These are phyloP conservation scores for Ceratina japonica DNA, from an alignment of 1,140 invertebrate species.

Conservation along the genomic window DNA sequence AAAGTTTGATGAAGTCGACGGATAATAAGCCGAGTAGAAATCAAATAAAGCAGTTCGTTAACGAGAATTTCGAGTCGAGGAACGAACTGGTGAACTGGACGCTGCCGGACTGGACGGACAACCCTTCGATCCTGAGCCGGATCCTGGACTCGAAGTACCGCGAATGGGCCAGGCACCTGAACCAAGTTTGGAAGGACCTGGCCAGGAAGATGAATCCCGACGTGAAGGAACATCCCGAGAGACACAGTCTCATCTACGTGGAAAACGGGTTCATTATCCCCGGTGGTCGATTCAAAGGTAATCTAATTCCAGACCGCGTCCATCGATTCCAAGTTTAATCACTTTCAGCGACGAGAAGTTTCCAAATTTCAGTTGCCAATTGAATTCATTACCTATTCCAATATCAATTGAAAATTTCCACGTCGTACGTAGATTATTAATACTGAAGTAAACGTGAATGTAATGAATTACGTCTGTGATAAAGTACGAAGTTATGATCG, in stretches of 20 bases:
- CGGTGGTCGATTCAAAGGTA: conserved; percentile 89
- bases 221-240: conserved; percentile 82
- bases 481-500: too few relatives aligned
- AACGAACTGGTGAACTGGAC: conserved; percentile 81
- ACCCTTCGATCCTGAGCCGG: conserved; percentile 82
- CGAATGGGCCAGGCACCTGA: conserved; percentile 81
- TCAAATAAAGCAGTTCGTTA: conserved; percentile 76
- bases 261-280: conserved; percentile 92
- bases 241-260: conserved; percentile 87
- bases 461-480: too few relatives aligned
- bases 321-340: too few relatives aligned
- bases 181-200: conserved; percentile 86
- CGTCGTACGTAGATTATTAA: too few relatives aligned
- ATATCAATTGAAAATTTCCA: too few relatives aligned
- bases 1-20: conserved; percentile 77
- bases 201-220: conserved; percentile 84
- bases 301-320: background rate
- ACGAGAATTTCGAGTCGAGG: conserved; percentile 76
- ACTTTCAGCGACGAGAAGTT: too few relatives aligned
- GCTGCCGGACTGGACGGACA: conserved; percentile 84
- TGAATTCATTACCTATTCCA: too few relatives aligned
- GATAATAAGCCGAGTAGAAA: conserved; percentile 65
- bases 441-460: too few relatives aligned
- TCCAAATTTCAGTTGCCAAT: too few relatives aligned
- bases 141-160: conserved; percentile 83